phyloP scores from a whole-genome alignment of 2,113 vertebrate species.

The Cygnus atratus region DNA sequence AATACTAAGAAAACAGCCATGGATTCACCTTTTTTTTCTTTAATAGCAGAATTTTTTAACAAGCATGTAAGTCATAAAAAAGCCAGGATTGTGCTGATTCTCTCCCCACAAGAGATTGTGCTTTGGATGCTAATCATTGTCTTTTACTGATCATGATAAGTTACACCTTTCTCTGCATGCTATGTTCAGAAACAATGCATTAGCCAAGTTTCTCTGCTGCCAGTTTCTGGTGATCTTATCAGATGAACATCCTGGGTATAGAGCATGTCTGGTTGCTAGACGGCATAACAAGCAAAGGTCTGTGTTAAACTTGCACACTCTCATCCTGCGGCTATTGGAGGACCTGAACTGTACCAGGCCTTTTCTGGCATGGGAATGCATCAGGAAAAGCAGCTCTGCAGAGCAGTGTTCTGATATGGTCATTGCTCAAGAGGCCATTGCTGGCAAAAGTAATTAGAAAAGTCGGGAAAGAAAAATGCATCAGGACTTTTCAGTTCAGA shows the following conservation, averaged over 20 bases:
- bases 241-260: not conserved
- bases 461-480: not conserved
- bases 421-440: not conserved
- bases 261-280: not conserved
- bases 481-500: not conserved
- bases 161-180: not conserved
- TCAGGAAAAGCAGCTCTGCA: not conserved
- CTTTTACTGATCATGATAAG: not conserved
- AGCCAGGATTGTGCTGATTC: not conserved
- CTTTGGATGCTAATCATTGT: not conserved
- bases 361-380: not conserved
- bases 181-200: not conserved
- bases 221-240: not conserved
- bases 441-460: not conserved
- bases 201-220: not conserved
- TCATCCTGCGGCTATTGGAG: accelerated
- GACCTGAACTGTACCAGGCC: not conserved
- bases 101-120: not conserved
- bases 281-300: not conserved
- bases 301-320: not conserved
- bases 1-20: not conserved
- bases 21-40: not conserved
- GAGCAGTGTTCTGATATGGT: not conserved
- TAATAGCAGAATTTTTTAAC: not conserved
- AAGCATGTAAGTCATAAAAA: not conserved